Evolutionary conservation across 2,113 vertebrate species (phyloP), one percentile per base, ranked within the genome.

Genomic region (Heterotilapia buettikoferi): DNA sequence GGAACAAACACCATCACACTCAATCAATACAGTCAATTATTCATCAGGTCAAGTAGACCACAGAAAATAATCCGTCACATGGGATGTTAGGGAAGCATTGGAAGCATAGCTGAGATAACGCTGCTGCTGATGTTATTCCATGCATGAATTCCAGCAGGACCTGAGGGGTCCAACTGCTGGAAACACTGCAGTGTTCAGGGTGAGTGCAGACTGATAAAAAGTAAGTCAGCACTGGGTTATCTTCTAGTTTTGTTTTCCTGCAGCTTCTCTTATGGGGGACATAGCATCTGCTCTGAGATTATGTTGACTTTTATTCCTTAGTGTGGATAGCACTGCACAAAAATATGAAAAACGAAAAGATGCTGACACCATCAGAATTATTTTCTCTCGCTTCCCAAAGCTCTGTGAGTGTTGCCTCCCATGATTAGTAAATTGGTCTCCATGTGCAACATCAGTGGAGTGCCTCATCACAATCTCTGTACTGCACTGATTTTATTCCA

Each of bases 1-100:
- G 83, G 87, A 86, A 82, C 38, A 43, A 82, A 86, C 33, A 24
- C 80, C 86, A 91, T 94, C 92, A 86, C 40, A 81, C 54, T 76
- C 47, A 78, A 83, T 95, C 90, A 94, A 92, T 86, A 83, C 38
- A 47, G 87, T 94, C 73, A 92, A 92, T 95, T 94, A 94, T 94
- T 92, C 88, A 93, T 84, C 68, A 47, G 71, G 86, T 82, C 61
- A 61, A 85, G 73, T 5, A 24, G 82, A 81, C 40, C 57, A 29
- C 53, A 5, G 81, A 52, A 83, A 54, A 82, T 80, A 84, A 83
- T 36, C 53, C 73, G 24, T n/a, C 68, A 29, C 61, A 16, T 79
- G 59, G 81, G 79, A 78, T 84, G 84, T 82, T 21, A 3, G 33
- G 16, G 26, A 38, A 12, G 88, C 43, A 76, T 50, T 47, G 66